Evolutionary conservation across 1,140 invertebrate genomes (phyloP), one percentile per base, ranked within the genome.

Genomic region (Drosophila ogumai): DNA sequence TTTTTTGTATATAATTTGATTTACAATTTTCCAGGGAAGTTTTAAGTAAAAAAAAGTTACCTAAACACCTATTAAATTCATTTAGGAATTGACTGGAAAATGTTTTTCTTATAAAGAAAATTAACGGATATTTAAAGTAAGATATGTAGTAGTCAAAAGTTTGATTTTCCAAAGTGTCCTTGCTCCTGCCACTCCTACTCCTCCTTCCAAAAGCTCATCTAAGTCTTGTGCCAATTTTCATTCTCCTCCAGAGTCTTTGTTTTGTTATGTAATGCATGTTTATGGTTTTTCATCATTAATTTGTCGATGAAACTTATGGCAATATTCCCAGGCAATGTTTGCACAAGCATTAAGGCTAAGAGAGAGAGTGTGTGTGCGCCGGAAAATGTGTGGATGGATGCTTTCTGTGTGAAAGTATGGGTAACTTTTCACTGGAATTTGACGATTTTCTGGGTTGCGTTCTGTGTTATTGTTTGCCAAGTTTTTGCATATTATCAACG

Each of bases 291-390:
- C 84, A 81, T 88, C 84, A 88, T 88, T 88, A 88, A 88, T 84
- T 88, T 88, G 84, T 84, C 84, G 85, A 88, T 88, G 85, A 90
- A 88, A 88, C 84, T 88, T 88, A 82, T 88, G 84, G 85, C 80
- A 75, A 84, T 84, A 90, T 88, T 88, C 84, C 74, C 84, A 88
- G 76, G 77, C 67, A 74, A 84, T 88, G 85, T 88, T 90, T 90
- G 78, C 71, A 67, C 68, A 90, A 84, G 73, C 72, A 71, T 66
- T 76, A 66, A 49, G 22, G 15, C 17, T 61, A 50, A 69, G 52
- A 71, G 54, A 22, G 31, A 19, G 71, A 50, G 78, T 75, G 72
- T 65, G 50, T 67, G 65, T 34, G 55, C 10, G 47, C 25, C 8
- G 60, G 10, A 31, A 58, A 58, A 41, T 64, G 15, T 0, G 36